Evolutionary conservation across 2,797 vertebrate genomes (phyloP), one percentile per base, ranked within the genome.

Genomic region (Girardinus metallicus): DNA sequence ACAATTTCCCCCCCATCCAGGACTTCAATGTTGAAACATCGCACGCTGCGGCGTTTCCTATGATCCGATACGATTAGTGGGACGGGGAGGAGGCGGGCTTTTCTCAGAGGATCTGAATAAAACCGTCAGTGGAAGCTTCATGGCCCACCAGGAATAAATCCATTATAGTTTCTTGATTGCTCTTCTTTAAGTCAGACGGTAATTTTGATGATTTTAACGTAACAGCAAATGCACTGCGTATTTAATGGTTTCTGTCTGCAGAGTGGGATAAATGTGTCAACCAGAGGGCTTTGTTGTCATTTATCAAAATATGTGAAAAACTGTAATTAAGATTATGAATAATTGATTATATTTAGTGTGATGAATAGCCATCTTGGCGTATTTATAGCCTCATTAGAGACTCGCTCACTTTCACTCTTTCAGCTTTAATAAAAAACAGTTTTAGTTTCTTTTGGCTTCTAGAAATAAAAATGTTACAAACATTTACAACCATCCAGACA

Each of bases 101-200:
- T 47, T 53, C 46, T 68, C 23, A 53, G 21, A 12, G 34, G 3
- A 43, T 44, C 15, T 73, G 71, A 53, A 39, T 36, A 11, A 44
- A 43, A 21, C n/a, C n/a, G 5, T 29, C 55, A 43, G 9, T 44
- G 74, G 44, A n/a, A 8, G 8, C 74, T 5, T 75, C 0, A 57
- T 31, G 76, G 57, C 81, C 78, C 78, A 36, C 44, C 26, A 92
- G 78, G 77, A 91, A 79, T 79, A 82, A 74, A 46, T 36, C 31
- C 34, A 39, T 26, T 36, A 36, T 26, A 74, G 9, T 2, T 23
- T 74, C 1, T 13, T 73, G 4, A 73, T 34, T 11, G 46, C 12
- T 44, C n/a, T 13, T 26, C 4, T 43, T 70, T 13, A 12, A 66
- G 18, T 26, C 18, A 66, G 34, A 66, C 10, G 1, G 10, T 68